Evolutionary conservation across 1,140 invertebrate genomes (phyloP).

Genomic region (Drosophila elegans): DNA sequence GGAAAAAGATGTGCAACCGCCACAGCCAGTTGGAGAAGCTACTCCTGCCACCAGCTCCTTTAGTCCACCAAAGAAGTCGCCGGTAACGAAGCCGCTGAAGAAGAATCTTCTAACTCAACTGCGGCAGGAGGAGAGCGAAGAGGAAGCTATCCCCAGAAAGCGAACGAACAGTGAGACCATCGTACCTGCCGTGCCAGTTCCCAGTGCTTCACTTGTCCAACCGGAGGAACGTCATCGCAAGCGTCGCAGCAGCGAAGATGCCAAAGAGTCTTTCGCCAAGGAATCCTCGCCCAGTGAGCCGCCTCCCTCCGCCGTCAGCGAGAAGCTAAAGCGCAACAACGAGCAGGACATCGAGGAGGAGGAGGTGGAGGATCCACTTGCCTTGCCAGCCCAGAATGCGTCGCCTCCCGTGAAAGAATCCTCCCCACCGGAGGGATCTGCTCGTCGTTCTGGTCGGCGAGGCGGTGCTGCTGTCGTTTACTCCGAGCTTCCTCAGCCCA

Average conservation of each 20-base stretch:
- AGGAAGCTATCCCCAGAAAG: conserved; percentile 68
- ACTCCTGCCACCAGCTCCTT: conserved; percentile 41
- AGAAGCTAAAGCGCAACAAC: conserved; percentile 65
- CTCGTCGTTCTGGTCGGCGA: conserved; percentile 70
- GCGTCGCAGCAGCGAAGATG: conserved; percentile 75
- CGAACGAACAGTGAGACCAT: conserved; percentile 71
- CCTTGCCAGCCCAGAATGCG: conserved; percentile 1
- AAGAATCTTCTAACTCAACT: conserved; percentile 77
- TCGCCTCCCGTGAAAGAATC: conserved; percentile 25
- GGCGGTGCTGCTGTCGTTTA: conserved; percentile 63
- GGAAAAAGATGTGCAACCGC: not conserved
- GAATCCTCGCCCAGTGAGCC: conserved; percentile 36
- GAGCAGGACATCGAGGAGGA: conserved; percentile 39
- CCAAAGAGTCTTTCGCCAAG: conserved; percentile 37
- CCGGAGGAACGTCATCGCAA: conserved; percentile 61
- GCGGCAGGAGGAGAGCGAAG: conserved; percentile 76
- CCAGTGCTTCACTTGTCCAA: not conserved
- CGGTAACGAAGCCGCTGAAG: conserved; percentile 76
- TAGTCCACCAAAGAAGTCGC: conserved; percentile 62
- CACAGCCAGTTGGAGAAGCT: conserved; percentile 1
- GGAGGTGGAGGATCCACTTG: not conserved
- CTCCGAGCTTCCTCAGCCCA: conserved; percentile 67
- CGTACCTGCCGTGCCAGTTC: conserved; percentile 1
- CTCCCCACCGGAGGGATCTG: conserved; percentile 10
- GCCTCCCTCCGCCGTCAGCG: conserved; percentile 34